Evolutionary conservation across 2,797 vertebrate genomes (phyloP), one percentile per base, ranked within the genome.

Genomic region (Falco naumanni): DNA sequence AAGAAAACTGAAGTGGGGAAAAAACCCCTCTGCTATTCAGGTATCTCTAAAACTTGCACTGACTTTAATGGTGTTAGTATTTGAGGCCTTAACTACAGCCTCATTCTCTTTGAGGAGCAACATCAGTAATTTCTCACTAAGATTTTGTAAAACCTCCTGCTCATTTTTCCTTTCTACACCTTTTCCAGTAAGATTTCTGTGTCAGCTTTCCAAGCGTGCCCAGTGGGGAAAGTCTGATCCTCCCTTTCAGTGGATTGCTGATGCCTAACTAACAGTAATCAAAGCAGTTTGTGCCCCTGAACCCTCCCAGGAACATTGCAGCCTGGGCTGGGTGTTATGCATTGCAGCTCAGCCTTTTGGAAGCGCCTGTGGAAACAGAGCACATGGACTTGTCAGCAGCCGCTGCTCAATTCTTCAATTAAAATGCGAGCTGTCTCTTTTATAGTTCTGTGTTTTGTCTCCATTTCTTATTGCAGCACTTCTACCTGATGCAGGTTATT

Each of bases 371-470:
- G 8, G 91, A 91, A 92, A 86, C 48, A 81, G 72, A 85, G 79
- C 48, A 39, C 37, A 50, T 31, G 3, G 13, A 34, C 91, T 87
- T 60, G 87, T 94, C 70, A 96, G 77, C 70, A 96, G 77, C 51
- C 1, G 2, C 69, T 54, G 91, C 69, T 97, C 87, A 72, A 91
- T 96, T 94, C 72, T 96, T 97, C 94, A 95, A 95, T 97, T 96
- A 96, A 97, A 94, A 92, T 91, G 79, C 90, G 92, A 90, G 72
- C 87, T 93, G 85, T 91, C 93, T 84, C 81, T 78, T 80, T 97
- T 79, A 95, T 89, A 78, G 89, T 78, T 81, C 82, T 89, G 37
- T 84, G 79, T 92, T 95, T 93, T 96, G 70, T 84, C 89, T 97
- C 80, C 78, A 50, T 82, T 91, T 74, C 94, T 95, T 94, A 48